These are phyloP conservation scores for Syngnathus typhle DNA, from an alignment of 2,113 vertebrate genomes.

Conservation along the genomic window DNA sequence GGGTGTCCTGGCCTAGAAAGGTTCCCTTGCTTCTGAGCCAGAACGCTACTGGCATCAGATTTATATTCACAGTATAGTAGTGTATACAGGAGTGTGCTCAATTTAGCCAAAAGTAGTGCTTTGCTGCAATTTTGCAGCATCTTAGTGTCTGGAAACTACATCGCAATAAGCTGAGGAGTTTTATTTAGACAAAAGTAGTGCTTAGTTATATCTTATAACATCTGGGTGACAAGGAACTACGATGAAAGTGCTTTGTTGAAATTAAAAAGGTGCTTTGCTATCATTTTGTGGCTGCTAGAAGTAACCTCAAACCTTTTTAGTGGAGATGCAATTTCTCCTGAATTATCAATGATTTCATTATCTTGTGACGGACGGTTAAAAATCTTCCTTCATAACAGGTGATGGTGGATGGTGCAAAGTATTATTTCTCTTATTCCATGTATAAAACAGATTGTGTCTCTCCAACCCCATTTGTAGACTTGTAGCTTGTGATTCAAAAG, in stretches of 20 bases:
- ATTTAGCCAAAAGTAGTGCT: too few species aligned
- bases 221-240: not conserved
- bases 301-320: not conserved
- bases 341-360: not conserved
- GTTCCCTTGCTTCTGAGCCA: not conserved
- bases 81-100: not conserved
- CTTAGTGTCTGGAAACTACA: not conserved
- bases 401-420: too few species aligned
- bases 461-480: not conserved
- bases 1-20: slow-evolving; percentile 2
- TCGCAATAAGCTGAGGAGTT: not conserved
- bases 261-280: not conserved
- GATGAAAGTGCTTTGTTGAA: not conserved
- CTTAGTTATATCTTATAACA: not conserved
- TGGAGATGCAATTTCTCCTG: not conserved
- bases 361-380: too few species aligned
- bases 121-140: not conserved
- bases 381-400: too few species aligned
- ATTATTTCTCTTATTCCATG: too few species aligned
- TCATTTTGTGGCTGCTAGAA: not conserved
- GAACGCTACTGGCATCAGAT: too few species aligned
- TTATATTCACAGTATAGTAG: not conserved
- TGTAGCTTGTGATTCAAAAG: not conserved
- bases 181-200: not conserved
- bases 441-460: not conserved